phyloP scores from a whole-genome alignment of 2,113 vertebrate genomes.

The Petromus typicus region DNA sequence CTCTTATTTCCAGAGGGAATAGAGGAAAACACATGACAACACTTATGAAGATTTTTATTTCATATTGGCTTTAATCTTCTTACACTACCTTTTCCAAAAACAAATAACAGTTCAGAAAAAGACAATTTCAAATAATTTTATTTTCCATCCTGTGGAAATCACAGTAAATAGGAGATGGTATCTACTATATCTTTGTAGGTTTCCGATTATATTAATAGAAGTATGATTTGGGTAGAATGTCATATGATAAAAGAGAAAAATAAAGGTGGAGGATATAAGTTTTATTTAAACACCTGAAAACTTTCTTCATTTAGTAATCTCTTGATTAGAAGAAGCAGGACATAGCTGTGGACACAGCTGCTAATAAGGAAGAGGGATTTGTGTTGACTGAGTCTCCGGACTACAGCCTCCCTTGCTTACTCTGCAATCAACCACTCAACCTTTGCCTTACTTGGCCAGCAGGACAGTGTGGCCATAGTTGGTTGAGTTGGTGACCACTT shows the following conservation, averaged over 20 bases:
- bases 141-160: conserved; percentile 74
- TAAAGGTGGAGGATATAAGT: conserved; percentile 52
- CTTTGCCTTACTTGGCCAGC: not conserved
- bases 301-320: conserved; percentile 40
- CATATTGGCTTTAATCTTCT: conserved; percentile 70
- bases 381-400: not conserved
- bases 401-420: not conserved
- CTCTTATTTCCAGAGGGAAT: not conserved
- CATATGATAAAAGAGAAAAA: conserved; percentile 63
- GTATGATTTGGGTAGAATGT: conserved; percentile 72
- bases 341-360: not conserved
- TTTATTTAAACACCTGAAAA: conserved; percentile 58
- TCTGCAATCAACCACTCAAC: not conserved
- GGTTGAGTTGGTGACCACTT: not conserved
- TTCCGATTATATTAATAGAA: conserved; percentile 71
- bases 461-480: not conserved
- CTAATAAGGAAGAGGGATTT: conserved; percentile 55
- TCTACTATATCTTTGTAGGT: conserved; percentile 62
- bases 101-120: conserved; percentile 40
- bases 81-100: conserved; percentile 67
- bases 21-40: conserved; percentile 53
- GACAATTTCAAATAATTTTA: not conserved
- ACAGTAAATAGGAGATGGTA: conserved; percentile 43
- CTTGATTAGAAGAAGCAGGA: not conserved
- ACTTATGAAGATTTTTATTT: conserved; percentile 26